phyloP scores from a whole-genome alignment of 2,888 invertebrate genomes.

The Dione vanillae region DNA sequence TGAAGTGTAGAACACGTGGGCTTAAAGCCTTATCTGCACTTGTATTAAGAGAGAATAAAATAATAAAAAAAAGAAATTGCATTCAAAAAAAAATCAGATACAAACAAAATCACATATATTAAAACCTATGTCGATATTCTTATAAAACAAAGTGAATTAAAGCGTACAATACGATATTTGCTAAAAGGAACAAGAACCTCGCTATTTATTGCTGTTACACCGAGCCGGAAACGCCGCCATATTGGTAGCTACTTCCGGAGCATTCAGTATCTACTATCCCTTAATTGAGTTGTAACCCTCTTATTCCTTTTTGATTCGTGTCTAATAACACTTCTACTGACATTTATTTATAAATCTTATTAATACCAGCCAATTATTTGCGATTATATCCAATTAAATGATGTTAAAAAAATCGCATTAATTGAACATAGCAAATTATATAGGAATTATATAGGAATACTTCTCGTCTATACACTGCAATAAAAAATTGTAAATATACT shows the following conservation, averaged over 20 bases:
- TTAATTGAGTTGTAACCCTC: slow-evolving; percentile 41
- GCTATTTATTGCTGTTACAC: slow-evolving; percentile 45
- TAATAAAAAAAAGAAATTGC: too few species aligned
- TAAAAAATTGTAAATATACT: too few species aligned
- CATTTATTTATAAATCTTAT: slow-evolving; percentile 6
- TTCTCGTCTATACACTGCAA: too few species aligned
- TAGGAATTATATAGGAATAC: too few species aligned
- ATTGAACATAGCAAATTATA: too few species aligned
- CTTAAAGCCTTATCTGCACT: too few species aligned
- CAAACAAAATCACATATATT: neutral
- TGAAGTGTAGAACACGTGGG: too few species aligned
- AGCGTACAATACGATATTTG: slow-evolving; percentile 8
- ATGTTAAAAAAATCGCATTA: neutral
- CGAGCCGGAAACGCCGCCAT: slow-evolving; percentile 48
- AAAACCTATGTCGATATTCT: too few species aligned
- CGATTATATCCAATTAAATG: too few species aligned
- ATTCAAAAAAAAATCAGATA: too few species aligned
- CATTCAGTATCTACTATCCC: slow-evolving; percentile 45
- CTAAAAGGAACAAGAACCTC: slow-evolving; percentile 28
- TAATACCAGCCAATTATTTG: neutral
- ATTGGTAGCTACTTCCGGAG: slow-evolving; percentile 46
- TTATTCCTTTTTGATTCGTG: slow-evolving; percentile 32
- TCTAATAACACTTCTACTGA: slow-evolving; percentile 7
- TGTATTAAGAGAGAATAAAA: too few species aligned
- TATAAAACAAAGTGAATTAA: neutral